Conservation (phyloP, 2,797 vertebrate genomes). For the Lophius americanus region DNA sequence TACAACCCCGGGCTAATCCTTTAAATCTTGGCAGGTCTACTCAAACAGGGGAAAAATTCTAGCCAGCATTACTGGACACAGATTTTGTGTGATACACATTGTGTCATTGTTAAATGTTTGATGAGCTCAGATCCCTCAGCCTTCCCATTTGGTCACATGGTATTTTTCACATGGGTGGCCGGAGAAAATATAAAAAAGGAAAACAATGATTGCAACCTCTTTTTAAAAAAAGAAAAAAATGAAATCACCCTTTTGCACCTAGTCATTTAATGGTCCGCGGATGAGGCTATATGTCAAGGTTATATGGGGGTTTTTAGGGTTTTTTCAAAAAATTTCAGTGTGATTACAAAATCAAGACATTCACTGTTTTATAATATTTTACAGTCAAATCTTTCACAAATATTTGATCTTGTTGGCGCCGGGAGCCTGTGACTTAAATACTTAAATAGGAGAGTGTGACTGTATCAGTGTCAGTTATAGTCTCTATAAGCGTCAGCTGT, state of each 20-base stretch:
- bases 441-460: constrained; percentile 39
- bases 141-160: constrained; percentile 32
- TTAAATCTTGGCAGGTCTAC: constrained; percentile 65
- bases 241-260: not conserved
- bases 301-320: not conserved
- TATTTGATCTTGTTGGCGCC: constrained; percentile 17
- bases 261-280: not conserved
- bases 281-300: not conserved
- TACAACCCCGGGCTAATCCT: constrained; percentile 58
- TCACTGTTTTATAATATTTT: constrained; percentile 5
- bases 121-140: constrained; percentile 39
- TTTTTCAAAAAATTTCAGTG: constrained; percentile 1
- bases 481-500: constrained; percentile 47
- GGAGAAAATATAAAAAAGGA: constrained; percentile 22
- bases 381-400: constrained; percentile 13
- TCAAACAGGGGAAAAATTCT: constrained; percentile 28
- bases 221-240: not conserved
- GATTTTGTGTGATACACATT: constrained; percentile 41
- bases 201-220: constrained; percentile 1
- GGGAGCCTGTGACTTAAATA: constrained; percentile 43
- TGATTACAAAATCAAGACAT: constrained; percentile 7
- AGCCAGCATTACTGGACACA: constrained; percentile 50
- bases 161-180: constrained; percentile 31
- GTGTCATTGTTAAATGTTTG: constrained; percentile 57
- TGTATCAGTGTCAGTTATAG: constrained; percentile 48